phyloP scores from a whole-genome alignment of 23 tunicate genomes.

The Trididemnum nubilum region DNA sequence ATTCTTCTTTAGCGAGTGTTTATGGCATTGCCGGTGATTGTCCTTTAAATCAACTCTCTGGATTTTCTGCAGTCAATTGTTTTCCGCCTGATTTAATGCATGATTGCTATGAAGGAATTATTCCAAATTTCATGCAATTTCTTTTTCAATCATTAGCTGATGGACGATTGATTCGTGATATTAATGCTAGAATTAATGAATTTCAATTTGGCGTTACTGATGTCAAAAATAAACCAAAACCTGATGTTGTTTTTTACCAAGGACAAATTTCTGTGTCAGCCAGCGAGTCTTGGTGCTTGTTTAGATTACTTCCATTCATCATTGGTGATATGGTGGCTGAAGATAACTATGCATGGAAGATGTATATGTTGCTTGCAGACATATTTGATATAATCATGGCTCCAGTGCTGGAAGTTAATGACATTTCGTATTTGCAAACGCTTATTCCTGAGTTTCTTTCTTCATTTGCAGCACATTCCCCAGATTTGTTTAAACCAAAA shows the following conservation, averaged over 20 bases:
- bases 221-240: conserved; percentile 37
- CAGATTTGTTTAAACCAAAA: conserved; percentile 10
- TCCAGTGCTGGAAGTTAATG: background rate
- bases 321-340: conserved; percentile 33
- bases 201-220: conserved; percentile 36
- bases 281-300: conserved; percentile 46
- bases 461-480: background rate
- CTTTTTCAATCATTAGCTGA: conserved; percentile 13
- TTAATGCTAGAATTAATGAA: conserved; percentile 12
- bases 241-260: conserved; percentile 10
- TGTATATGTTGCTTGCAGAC: conserved; percentile 34
- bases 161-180: conserved; percentile 1
- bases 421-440: background rate
- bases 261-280: conserved; percentile 37
- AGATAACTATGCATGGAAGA: conserved; percentile 17
- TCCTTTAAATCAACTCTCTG: background rate
- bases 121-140: conserved; percentile 28
- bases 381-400: conserved; percentile 34
- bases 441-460: conserved; percentile 8
- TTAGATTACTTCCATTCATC: conserved; percentile 33
- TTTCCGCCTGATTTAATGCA: conserved; percentile 50
- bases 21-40: conserved; percentile 25
- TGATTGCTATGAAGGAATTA: conserved; percentile 50
- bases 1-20: background rate
- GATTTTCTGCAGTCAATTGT: conserved; percentile 21